Evolutionary conservation across 2,797 vertebrate genomes (phyloP).

Genomic region (Schizopygopsis pylzovi): DNA sequence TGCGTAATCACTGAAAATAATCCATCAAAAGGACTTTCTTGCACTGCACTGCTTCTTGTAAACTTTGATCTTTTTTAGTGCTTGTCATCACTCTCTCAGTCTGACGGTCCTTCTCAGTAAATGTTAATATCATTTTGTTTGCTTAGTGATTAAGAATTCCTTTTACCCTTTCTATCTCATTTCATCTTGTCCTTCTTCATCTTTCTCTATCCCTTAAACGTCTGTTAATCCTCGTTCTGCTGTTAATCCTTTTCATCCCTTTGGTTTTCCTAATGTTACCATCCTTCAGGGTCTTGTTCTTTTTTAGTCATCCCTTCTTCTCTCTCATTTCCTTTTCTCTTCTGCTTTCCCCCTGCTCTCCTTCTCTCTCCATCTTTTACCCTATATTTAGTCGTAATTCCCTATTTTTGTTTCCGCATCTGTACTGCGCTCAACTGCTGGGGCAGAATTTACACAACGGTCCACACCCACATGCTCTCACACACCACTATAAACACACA

Average conservation of each 20-base stretch:
- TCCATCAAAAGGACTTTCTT: conserved; percentile 16
- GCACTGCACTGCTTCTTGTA: background rate
- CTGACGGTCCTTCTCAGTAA: conserved; percentile 7
- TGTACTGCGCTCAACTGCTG: conserved; percentile 75
- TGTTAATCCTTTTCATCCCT: conserved; percentile 37
- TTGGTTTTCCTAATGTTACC: conserved; percentile 21
- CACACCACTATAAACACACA: conserved; percentile 53
- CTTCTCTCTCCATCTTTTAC: conserved; percentile 39
- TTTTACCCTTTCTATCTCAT: conserved; percentile 33
- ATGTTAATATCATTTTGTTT: conserved; percentile 25
- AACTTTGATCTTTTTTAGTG: conserved; percentile 30
- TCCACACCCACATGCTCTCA: conserved; percentile 51
- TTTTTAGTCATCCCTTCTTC: conserved; percentile 26
- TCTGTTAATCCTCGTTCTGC: conserved; percentile 1
- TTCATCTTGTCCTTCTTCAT: conserved; percentile 37
- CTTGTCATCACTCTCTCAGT: conserved; percentile 9
- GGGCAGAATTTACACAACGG: conserved; percentile 63
- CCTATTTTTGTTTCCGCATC: conserved; percentile 73
- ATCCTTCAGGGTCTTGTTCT: conserved; percentile 20
- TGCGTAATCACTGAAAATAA: conserved; percentile 28
- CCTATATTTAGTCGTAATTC: conserved; percentile 75
- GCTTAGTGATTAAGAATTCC: conserved; percentile 53
- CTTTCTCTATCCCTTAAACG: conserved; percentile 33
- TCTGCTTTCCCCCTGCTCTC: conserved; percentile 46
- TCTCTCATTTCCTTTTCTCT: conserved; percentile 6